Conservation (phyloP, 2,113 vertebrate species). For the Danionella cerebrum region DNA sequence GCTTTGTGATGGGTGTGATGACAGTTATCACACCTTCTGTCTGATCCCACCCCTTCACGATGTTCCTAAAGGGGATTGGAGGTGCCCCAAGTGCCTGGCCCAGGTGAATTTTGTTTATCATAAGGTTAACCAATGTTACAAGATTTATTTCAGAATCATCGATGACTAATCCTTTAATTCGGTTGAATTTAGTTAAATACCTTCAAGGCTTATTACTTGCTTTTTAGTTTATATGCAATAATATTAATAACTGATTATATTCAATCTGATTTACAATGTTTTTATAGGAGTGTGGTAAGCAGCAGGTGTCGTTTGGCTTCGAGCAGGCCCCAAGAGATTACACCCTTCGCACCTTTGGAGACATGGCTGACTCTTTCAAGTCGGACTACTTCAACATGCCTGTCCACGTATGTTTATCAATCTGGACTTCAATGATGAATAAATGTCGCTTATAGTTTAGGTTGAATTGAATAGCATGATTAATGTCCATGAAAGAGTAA, state of each 20-base stretch:
- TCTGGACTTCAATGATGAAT: background rate
- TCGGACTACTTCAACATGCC: conserved; percentile 99
- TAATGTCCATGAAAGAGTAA: too few species aligned
- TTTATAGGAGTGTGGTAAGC: conserved; percentile 89
- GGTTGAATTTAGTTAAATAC: too few species aligned
- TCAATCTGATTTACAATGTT: too few species aligned
- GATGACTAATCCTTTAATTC: too few species aligned
- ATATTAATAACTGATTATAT: too few species aligned
- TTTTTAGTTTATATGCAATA: too few species aligned
- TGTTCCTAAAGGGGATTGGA: conserved; percentile 96
- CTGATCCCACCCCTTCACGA: conserved; percentile 91
- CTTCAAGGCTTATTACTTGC: too few species aligned
- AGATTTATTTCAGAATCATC: too few species aligned
- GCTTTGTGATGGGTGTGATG: conserved; percentile 93
- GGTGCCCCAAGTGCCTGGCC: conserved; percentile 93
- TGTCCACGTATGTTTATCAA: conserved; percentile 81
- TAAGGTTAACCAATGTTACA: too few species aligned
- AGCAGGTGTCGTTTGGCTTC: conserved; percentile 93
- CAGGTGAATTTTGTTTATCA: too few species aligned
- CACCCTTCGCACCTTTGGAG: conserved; percentile 85
- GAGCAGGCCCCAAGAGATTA: conserved; percentile 92
- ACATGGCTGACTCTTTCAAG: conserved; percentile 98
- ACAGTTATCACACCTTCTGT: conserved; percentile 97
- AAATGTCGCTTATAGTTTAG: too few species aligned
- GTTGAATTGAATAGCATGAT: background rate